These are phyloP conservation scores for Scortum barcoo DNA, from an alignment of 2,113 vertebrate species.

Conservation along the genomic window DNA sequence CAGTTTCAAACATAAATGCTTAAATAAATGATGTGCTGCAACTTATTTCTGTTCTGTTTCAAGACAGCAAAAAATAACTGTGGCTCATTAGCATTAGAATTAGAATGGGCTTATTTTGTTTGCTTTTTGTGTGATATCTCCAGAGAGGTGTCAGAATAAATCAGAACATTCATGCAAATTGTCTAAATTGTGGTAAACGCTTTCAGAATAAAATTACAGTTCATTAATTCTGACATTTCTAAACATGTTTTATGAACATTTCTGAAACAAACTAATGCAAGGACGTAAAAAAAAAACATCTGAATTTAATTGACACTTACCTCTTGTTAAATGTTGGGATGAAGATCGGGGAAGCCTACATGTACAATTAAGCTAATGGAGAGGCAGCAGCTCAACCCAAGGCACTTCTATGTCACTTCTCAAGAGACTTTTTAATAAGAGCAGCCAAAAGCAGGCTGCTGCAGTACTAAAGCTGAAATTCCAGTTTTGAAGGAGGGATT, in stretches of 20 bases:
- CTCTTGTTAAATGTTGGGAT: conserved; percentile 27
- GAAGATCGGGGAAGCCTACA: neutral
- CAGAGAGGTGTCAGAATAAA: neutral
- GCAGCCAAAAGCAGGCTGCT: conserved; percentile 48
- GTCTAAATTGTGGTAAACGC: neutral
- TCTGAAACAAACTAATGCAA: neutral
- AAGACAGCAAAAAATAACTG: neutral
- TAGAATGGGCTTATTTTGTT: neutral
- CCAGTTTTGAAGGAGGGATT: conserved; percentile 74
- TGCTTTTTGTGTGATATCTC: neutral
- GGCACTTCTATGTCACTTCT: conserved; percentile 24
- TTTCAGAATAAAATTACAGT: neutral
- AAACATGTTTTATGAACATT: neutral
- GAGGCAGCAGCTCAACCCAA: conserved; percentile 6
- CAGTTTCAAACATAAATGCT: conserved; percentile 43
- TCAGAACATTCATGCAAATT: neutral
- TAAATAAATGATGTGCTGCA: conserved; percentile 5
- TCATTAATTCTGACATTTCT: neutral
- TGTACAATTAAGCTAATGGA: conserved; percentile 23
- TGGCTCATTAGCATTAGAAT: neutral
- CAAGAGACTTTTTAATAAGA: conserved; percentile 47
- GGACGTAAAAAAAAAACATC: neutral
- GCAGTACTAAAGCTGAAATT: conserved; percentile 41
- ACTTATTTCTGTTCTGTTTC: neutral
- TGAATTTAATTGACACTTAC: conserved; percentile 39